phyloP scores from a whole-genome alignment of 1,140 invertebrate species.

The Coptotermes formosanus region DNA sequence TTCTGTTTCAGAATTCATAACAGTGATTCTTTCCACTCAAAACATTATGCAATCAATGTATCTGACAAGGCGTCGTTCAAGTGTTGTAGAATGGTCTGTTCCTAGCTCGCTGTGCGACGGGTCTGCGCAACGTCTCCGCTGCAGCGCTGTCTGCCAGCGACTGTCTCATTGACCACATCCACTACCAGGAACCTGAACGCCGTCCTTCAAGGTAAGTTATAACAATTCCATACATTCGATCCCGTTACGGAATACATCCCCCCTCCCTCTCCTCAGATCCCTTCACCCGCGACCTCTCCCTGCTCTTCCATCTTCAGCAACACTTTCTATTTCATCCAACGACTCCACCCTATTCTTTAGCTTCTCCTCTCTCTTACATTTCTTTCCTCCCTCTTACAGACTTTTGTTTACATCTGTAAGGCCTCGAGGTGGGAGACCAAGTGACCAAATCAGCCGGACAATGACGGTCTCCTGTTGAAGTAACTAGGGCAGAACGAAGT shows the following conservation, averaged over 20 bases:
- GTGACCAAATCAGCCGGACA: background rate
- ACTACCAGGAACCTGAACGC: background rate
- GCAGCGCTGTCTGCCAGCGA: background rate
- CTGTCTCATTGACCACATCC: background rate
- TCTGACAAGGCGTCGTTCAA: no score
- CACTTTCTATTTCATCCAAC: background rate
- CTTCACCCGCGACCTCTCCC: background rate
- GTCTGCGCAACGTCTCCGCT: background rate
- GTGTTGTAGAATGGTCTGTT: background rate
- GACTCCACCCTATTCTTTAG: background rate
- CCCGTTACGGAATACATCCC: background rate
- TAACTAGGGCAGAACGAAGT: background rate
- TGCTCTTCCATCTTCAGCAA: background rate
- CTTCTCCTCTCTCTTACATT: background rate
- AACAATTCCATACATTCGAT: conserved; percentile 15
- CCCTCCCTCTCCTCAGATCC: background rate
- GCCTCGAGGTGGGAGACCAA: conserved; percentile 3
- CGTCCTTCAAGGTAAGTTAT: conserved; percentile 6
- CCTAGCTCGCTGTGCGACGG: background rate
- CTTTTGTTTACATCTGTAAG: conserved; percentile 1
- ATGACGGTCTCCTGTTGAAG: background rate
- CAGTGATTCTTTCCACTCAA: no score
- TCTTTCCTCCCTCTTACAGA: background rate
- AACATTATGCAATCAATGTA: no score
- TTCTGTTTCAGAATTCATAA: no score